Conservation (phyloP, 1,140 invertebrate genomes). For the Penaeus chinensis region DNA sequence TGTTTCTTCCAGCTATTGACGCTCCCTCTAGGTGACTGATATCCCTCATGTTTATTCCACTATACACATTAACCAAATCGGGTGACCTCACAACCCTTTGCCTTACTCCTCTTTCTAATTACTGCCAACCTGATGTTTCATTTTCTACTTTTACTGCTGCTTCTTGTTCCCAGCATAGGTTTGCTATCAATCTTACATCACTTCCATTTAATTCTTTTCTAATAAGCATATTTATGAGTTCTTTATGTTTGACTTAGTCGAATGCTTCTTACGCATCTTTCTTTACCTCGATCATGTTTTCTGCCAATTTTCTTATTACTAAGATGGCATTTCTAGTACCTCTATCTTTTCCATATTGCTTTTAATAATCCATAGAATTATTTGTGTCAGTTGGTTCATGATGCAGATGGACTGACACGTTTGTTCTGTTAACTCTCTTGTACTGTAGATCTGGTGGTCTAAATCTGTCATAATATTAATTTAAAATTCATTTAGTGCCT, state of each 20-base stretch:
- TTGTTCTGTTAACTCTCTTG: too few species aligned
- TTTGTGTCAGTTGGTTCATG: too few species aligned
- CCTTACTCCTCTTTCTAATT: background rate
- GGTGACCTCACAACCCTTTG: background rate
- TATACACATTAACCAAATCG: background rate
- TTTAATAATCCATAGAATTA: too few species aligned
- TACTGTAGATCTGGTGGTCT: too few species aligned
- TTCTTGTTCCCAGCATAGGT: background rate
- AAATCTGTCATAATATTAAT: too few species aligned
- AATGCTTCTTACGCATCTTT: background rate
- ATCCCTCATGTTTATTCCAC: background rate
- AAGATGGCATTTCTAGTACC: background rate
- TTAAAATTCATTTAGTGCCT: too few species aligned
- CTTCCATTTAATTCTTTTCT: background rate
- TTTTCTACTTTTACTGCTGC: background rate
- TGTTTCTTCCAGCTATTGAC: background rate
- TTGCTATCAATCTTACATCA: background rate
- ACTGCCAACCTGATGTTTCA: background rate
- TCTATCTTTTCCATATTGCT: too few species aligned
- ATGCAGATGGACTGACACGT: too few species aligned
- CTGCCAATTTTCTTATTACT: background rate
- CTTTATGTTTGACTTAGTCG: background rate
- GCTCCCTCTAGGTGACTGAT: background rate
- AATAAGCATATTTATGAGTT: background rate
- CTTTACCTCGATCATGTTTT: background rate